phyloP scores from a whole-genome alignment of 2,113 vertebrate genomes.

The Melanotaenia duboulayi region DNA sequence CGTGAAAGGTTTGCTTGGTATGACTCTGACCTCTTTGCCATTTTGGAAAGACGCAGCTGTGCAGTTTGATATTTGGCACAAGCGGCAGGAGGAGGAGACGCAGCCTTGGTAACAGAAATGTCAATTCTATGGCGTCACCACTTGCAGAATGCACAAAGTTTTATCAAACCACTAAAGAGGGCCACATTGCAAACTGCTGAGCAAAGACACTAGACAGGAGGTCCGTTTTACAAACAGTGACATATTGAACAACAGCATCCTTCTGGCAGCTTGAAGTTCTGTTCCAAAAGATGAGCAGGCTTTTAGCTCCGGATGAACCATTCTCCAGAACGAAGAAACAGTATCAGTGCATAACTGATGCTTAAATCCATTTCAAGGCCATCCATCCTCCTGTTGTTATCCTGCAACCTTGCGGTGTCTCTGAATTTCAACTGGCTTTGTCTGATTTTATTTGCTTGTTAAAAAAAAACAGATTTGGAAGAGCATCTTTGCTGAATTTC shows the following conservation, averaged over 20 bases:
- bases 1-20: conserved; percentile 4
- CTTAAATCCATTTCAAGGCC: not conserved
- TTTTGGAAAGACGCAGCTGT: conserved; percentile 65
- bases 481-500: not conserved
- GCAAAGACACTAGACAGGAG: conserved; percentile 19
- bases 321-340: not conserved
- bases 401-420: not conserved
- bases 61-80: conserved; percentile 63
- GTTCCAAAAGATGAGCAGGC: conserved; percentile 15
- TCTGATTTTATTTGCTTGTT: not conserved
- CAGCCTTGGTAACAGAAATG: conserved; percentile 70
- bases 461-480: not conserved
- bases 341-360: not conserved
- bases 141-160: conserved; percentile 46
- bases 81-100: conserved; percentile 30
- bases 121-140: conserved; percentile 60
- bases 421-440: not conserved
- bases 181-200: not conserved
- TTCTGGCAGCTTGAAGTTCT: conserved; percentile 13
- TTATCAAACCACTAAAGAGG: conserved; percentile 34
- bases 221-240: not conserved
- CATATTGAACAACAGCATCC: conserved; percentile 12
- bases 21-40: conserved; percentile 48
- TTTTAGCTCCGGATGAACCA: conserved; percentile 2
- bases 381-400: not conserved